Conservation (phyloP, 2,888 invertebrate genomes). For the Brachyptera putata region DNA sequence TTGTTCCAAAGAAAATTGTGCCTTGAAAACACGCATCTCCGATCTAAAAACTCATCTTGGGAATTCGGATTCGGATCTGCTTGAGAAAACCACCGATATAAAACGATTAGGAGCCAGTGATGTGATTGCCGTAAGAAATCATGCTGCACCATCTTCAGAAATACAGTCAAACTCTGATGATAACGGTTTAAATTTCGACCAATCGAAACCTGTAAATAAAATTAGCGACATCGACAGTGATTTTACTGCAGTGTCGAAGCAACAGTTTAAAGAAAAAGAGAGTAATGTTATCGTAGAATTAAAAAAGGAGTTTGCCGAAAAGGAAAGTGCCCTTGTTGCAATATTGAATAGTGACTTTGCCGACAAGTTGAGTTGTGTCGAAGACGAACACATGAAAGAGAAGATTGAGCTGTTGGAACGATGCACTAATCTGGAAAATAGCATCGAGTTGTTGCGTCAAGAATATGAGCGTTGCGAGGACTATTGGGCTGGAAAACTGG, state of each 20-base stretch:
- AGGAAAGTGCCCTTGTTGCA: neutral
- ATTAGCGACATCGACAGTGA: no score
- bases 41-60: conserved; percentile 27
- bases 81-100: no score
- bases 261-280: neutral
- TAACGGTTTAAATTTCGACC: no score
- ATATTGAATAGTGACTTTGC: neutral
- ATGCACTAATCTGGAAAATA: conserved; percentile 65
- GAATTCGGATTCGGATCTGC: neutral
- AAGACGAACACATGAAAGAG: conserved; percentile 43
- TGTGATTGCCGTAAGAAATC: no score
- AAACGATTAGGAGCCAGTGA: no score
- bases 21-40: conserved; percentile 39
- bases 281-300: neutral
- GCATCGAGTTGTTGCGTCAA: conserved; percentile 66
- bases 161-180: no score
- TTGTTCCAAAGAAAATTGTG: conserved; percentile 41
- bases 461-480: conserved; percentile 85
- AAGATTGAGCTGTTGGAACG: conserved; percentile 48
- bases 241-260: neutral
- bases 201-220: no score
- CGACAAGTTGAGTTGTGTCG: conserved; percentile 31
- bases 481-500: conserved; percentile 76
- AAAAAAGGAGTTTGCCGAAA: neutral
- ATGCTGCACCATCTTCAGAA: no score